A percentile compares a stretch with the other conserved stretches of the same genome.
Conservation (phyloP, 2,113 vertebrate genomes). For the Raja brachyura region DNA sequence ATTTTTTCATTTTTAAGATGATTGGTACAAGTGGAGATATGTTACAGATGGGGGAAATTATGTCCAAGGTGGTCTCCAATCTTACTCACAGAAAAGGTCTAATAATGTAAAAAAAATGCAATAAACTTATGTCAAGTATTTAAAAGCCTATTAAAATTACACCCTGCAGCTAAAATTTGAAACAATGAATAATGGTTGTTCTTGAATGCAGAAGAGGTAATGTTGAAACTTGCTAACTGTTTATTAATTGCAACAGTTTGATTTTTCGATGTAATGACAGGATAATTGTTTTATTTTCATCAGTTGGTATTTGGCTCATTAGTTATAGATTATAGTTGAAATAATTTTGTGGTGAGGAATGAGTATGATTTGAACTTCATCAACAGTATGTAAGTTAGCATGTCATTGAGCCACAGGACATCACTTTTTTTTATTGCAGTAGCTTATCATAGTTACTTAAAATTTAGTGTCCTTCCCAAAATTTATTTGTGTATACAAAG, state of each 20-base stretch:
- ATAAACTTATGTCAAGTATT: neutral
- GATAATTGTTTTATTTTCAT: neutral
- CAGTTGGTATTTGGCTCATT: neutral
- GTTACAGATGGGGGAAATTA: neutral
- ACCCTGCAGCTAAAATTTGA: neutral
- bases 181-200: neutral
- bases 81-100: neutral
- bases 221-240: neutral
- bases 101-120: neutral
- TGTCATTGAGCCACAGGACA: neutral
- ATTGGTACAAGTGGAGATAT: neutral
- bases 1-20: neutral
- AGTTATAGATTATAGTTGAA: neutral
- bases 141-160: neutral
- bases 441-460: neutral
- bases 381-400: neutral
- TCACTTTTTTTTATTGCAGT: neutral
- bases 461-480: neutral
- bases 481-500: neutral
- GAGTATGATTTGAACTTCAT: neutral
- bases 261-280: neutral
- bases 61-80: neutral
- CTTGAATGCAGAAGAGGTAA: neutral
- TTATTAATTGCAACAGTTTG: neutral
- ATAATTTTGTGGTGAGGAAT: neutral